phyloP scores from a whole-genome alignment of 2,888 invertebrate species.

The Meteorus cinctellus region DNA sequence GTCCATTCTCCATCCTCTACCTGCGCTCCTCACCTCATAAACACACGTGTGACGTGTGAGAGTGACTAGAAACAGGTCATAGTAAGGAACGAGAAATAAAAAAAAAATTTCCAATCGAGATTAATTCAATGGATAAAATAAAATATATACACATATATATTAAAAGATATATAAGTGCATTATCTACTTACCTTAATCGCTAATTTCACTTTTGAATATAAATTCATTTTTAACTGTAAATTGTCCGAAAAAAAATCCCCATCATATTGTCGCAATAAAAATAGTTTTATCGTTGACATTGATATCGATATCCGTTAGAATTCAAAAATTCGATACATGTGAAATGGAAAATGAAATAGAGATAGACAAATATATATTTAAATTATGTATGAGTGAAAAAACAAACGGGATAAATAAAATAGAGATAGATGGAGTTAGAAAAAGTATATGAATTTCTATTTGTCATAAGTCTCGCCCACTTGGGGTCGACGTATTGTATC shows the following conservation, averaged over 20 bases:
- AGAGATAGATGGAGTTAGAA: conserved; percentile 32
- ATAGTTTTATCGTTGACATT: conserved; percentile 10
- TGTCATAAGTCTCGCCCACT: conserved; percentile 27
- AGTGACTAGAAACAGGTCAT: conserved; percentile 9
- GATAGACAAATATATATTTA: neutral
- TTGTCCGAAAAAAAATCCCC: neutral
- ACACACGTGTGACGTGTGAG: conserved; percentile 1
- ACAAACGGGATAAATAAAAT: conserved; percentile 5
- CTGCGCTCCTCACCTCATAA: neutral
- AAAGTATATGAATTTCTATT: conserved; percentile 33
- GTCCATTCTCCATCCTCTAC: neutral
- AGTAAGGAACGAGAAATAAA: conserved; percentile 33
- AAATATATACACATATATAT: neutral
- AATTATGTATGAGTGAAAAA: neutral
- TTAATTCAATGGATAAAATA: conserved; percentile 29
- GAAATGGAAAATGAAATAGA: neutral
- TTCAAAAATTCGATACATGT: neutral
- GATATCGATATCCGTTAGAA: conserved; percentile 28
- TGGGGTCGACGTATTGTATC: conserved; percentile 20
- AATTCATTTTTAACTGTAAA: conserved; percentile 10
- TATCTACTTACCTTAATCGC: neutral
- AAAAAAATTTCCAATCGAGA: conserved; percentile 36
- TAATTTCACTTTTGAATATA: conserved; percentile 16
- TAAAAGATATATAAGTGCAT: neutral
- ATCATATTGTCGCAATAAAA: conserved; percentile 10